phyloP scores from a whole-genome alignment of 92 coral and sea anemone species.

The Isaurus tuberculatus region DNA sequence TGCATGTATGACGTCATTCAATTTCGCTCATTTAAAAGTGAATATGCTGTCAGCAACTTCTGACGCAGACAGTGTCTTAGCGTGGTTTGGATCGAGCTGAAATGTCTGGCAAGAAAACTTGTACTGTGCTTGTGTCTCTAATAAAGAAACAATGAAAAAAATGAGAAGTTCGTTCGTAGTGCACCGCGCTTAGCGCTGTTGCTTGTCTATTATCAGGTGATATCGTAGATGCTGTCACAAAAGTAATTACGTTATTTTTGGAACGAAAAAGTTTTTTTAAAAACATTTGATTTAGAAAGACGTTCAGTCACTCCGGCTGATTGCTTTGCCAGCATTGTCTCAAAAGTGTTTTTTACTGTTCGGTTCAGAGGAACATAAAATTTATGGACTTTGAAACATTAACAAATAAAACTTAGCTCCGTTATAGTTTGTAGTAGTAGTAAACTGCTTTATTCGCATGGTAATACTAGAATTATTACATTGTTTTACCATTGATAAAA shows the following conservation, averaged over 20 bases:
- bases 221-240: background rate
- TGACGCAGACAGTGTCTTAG: constrained; percentile 13
- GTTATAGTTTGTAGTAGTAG: background rate
- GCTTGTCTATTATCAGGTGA: background rate
- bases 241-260: background rate
- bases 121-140: background rate
- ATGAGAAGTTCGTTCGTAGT: background rate
- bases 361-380: background rate
- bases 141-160: background rate
- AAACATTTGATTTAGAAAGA: background rate
- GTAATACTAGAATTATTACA: too few relatives aligned
- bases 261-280: constrained; percentile 4
- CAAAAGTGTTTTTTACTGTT: background rate
- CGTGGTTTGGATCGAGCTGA: constrained; percentile 2
- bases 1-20: constrained; percentile 65
- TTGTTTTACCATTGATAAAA: too few relatives aligned
- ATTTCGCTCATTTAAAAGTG: constrained; percentile 44
- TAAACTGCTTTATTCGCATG: too few relatives aligned
- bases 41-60: background rate
- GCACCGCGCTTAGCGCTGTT: background rate
- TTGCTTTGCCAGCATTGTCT: background rate
- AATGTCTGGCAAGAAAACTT: background rate
- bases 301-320: background rate
- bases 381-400: background rate
- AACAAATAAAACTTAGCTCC: too few relatives aligned